Percentiles rank a stretch among this genome's conserved stretches.
Evolutionary conservation across 2,797 vertebrate genomes (phyloP).

Genomic region (Brachymystax lenok): DNA sequence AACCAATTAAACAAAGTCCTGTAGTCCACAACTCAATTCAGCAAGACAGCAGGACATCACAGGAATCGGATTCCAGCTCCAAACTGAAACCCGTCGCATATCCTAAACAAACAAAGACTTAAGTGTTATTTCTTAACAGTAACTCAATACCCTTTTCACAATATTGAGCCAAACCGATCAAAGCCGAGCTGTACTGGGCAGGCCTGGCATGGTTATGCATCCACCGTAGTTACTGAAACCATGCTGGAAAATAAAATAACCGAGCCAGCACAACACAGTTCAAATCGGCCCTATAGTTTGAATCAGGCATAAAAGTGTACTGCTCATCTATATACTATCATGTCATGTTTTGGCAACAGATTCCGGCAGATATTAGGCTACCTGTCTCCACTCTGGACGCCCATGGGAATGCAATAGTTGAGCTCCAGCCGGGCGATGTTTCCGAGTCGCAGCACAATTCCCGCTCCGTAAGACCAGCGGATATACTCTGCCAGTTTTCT

Average conservation of each 20-base stretch:
- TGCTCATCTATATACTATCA: neutral
- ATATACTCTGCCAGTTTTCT: slow-evolving; percentile 88
- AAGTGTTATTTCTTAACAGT: neutral
- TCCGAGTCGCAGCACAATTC: slow-evolving; percentile 90
- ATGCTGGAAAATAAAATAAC: neutral
- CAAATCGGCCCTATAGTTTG: neutral
- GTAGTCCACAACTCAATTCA: slow-evolving; percentile 17
- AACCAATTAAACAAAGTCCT: slow-evolving; percentile 13
- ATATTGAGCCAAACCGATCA: neutral
- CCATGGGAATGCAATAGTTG: slow-evolving; percentile 98
- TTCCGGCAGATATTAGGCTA: slow-evolving; percentile 40
- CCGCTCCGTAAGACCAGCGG: slow-evolving; percentile 94
- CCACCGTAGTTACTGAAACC: neutral
- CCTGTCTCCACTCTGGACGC: slow-evolving; percentile 94
- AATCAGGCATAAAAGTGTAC: neutral
- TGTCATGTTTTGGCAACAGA: neutral
- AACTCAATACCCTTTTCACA: neutral
- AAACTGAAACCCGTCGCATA: slow-evolving; percentile 96
- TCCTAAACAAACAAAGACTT: slow-evolving; percentile 71
- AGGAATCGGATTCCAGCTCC: slow-evolving; percentile 97
- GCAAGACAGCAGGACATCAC: slow-evolving; percentile 61
- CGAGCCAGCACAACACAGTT: neutral
- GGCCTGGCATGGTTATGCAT: neutral
- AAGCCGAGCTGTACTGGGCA: neutral
- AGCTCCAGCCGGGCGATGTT: slow-evolving; percentile 96